phyloP scores from a whole-genome alignment of 2,113 vertebrate species.

The Falco punctatus region DNA sequence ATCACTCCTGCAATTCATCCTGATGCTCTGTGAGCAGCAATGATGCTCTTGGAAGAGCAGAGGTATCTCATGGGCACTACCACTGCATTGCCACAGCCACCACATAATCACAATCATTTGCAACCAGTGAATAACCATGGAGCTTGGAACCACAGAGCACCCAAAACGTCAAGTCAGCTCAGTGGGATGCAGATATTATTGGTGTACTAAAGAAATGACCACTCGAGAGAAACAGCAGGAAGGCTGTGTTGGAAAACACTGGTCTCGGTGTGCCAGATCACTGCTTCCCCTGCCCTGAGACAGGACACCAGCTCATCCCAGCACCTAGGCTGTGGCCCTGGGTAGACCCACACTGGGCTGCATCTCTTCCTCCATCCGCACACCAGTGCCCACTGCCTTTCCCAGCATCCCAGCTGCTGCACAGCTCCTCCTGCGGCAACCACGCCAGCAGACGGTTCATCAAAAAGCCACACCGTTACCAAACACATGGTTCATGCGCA shows the following conservation, averaged over 20 bases:
- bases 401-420: not conserved
- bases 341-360: not conserved
- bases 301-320: not conserved
- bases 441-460: not conserved
- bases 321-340: not conserved
- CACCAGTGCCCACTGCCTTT: not conserved
- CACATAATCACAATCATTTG: not conserved
- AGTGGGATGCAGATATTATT: not conserved
- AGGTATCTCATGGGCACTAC: not conserved
- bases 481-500: not conserved
- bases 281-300: not conserved
- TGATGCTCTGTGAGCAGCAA: not conserved
- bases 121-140: not conserved
- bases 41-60: not conserved
- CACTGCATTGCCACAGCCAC: not conserved
- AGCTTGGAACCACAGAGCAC: not conserved
- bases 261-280: not conserved
- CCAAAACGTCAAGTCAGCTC: not conserved
- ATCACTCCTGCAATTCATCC: not conserved
- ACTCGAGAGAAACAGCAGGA: not conserved
- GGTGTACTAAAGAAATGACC: not conserved
- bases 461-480: not conserved
- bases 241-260: not conserved
- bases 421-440: not conserved
- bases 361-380: not conserved